Conservation (phyloP, 2,888 invertebrate genomes). For the Epsilonema sp. region DNA sequence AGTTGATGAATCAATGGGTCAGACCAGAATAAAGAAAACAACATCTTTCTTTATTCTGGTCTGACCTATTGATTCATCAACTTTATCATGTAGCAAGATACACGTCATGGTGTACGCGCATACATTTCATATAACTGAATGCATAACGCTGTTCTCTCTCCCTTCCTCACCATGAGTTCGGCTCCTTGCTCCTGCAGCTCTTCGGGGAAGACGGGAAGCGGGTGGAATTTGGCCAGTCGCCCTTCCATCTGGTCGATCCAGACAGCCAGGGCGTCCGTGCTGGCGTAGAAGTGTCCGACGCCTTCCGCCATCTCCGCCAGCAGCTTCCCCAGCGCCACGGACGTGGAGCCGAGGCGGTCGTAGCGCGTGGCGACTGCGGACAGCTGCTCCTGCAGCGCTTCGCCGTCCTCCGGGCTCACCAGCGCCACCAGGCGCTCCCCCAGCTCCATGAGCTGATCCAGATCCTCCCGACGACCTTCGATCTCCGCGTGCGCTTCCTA, state of each 20-base stretch:
- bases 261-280: slow-evolving; percentile 72
- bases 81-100: too few species aligned
- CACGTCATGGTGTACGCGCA: too few species aligned
- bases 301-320: slow-evolving; percentile 13
- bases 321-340: slow-evolving; percentile 13
- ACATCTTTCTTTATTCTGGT: too few species aligned
- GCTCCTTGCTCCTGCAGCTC: slow-evolving; percentile 77
- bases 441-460: slow-evolving; percentile 15
- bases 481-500: slow-evolving; percentile 15
- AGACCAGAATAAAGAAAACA: too few species aligned
- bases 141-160: too few species aligned
- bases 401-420: slow-evolving; percentile 9
- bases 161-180: slow-evolving; percentile 48
- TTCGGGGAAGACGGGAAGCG: slow-evolving; percentile 57
- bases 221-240: slow-evolving; percentile 37
- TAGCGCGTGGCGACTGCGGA: slow-evolving; percentile 1
- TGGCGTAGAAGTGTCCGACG: slow-evolving; percentile 26
- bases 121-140: too few species aligned
- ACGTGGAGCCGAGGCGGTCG: slow-evolving; percentile 1
- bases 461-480: slow-evolving; percentile 13
- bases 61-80: too few species aligned
- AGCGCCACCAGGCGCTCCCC: slow-evolving; percentile 9
- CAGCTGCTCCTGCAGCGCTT: slow-evolving; percentile 12
- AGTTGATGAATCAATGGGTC: too few species aligned
- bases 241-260: slow-evolving; percentile 85